Conservation (phyloP, 2,113 vertebrate species). For the Tichodroma muraria region DNA sequence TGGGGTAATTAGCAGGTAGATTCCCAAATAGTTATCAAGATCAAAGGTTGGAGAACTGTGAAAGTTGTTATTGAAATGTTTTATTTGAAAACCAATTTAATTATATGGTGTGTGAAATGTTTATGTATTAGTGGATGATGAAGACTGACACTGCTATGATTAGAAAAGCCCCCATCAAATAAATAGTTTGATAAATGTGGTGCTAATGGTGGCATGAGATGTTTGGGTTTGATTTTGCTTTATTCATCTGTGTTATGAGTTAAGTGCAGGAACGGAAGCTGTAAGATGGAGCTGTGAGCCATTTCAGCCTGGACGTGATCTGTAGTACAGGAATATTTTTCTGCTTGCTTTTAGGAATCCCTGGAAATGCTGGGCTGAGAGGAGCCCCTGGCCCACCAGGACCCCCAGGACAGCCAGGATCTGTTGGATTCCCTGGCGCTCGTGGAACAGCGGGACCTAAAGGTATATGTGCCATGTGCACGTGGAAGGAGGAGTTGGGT, state of each 20-base stretch:
- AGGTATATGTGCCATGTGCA: slow-evolving; percentile 67
- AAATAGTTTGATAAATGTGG: neutral
- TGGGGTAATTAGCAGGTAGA: neutral
- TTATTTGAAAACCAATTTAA: neutral
- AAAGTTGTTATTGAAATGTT: neutral
- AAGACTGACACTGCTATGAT: neutral
- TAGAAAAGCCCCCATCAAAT: neutral
- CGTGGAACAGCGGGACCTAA: slow-evolving; percentile 75
- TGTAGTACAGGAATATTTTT: neutral
- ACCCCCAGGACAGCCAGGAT: slow-evolving; percentile 73
- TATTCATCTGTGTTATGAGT: neutral
- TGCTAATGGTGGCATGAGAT: neutral
- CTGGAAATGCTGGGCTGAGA: slow-evolving; percentile 74
- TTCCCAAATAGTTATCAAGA: neutral
- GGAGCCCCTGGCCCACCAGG: slow-evolving; percentile 80
- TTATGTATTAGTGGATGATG: neutral
- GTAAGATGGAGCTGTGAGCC: neutral
- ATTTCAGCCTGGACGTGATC: neutral
- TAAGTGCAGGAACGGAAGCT: neutral
- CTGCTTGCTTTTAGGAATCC: slow-evolving; percentile 66
- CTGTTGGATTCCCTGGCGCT: slow-evolving; percentile 67
- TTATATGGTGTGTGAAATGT: neutral
- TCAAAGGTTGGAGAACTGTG: neutral
- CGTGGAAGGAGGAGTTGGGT: neutral
- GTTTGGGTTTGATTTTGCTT: neutral